phyloP scores from a whole-genome alignment of 2,113 vertebrate species.

The Picathartes gymnocephalus region DNA sequence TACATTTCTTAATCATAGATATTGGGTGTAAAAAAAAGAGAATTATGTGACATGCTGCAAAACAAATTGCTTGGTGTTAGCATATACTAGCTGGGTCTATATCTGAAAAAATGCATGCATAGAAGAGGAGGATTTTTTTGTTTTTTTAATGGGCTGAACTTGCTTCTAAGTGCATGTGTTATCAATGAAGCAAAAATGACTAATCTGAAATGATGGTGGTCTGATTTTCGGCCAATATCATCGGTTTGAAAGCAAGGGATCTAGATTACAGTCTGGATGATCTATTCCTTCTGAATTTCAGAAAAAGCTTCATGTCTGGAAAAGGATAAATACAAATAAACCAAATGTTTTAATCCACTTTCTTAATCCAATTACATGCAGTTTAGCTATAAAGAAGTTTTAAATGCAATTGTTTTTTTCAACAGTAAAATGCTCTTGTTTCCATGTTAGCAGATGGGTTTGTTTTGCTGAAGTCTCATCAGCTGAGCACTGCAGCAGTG shows the following conservation, averaged over 20 bases:
- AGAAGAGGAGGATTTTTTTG: background rate
- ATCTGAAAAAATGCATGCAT: constrained; percentile 27
- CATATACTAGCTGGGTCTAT: constrained; percentile 40
- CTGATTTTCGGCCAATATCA: constrained; percentile 31
- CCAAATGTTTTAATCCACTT: background rate
- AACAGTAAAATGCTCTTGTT: background rate
- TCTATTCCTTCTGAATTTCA: constrained; percentile 27
- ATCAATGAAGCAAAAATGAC: constrained; percentile 19
- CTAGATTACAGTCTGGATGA: background rate
- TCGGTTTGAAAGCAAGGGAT: constrained; percentile 1
- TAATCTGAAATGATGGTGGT: background rate
- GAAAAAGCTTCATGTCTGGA: background rate
- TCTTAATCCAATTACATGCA: background rate
- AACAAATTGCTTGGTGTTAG: constrained; percentile 43
- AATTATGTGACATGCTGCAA: constrained; percentile 59
- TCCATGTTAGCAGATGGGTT: background rate
- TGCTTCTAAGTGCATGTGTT: constrained; percentile 17
- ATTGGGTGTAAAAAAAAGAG: constrained; percentile 59
- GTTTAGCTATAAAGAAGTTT: background rate
- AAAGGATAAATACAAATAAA: background rate
- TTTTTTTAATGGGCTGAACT: background rate
- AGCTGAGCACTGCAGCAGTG: background rate
- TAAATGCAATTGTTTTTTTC: background rate
- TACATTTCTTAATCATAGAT: constrained; percentile 76
- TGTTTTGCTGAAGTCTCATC: background rate